phyloP scores from a whole-genome alignment of 2,113 vertebrate species.

The Semnopithecus entellus region DNA sequence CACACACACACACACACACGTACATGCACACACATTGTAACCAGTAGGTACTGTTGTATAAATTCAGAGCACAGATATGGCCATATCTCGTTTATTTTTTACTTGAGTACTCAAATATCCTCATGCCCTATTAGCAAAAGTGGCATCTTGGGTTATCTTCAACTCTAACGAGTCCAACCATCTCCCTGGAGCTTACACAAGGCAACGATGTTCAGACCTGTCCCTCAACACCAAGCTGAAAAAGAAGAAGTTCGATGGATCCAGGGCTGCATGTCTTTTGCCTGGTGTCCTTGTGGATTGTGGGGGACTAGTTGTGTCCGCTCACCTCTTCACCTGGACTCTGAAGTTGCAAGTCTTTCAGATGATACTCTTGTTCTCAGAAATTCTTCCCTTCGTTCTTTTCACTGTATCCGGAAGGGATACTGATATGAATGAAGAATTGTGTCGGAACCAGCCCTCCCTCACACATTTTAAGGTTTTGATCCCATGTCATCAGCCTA shows the following conservation, averaged over 20 bases:
- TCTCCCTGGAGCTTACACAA: neutral
- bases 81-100: neutral
- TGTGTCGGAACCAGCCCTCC: neutral
- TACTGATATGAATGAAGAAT: neutral
- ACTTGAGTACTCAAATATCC: neutral
- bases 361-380: neutral
- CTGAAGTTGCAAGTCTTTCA: neutral
- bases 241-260: neutral
- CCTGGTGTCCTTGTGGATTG: rapidly evolving
- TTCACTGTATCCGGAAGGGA: neutral
- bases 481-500: neutral
- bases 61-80: neutral
- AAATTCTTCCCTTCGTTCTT: neutral
- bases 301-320: neutral
- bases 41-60: neutral
- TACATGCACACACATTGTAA: neutral
- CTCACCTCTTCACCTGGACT: neutral
- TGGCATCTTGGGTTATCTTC: neutral
- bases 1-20: neutral
- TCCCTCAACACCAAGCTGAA: neutral
- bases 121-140: neutral
- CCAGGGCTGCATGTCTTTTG: neutral
- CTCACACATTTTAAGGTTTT: neutral
- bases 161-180: neutral
- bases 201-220: neutral